A percentile compares a stretch with the other conserved stretches of the same genome.
These are phyloP conservation scores for Julus scanicus DNA, from an alignment of 2,888 invertebrate genomes.

Conservation along the genomic window DNA sequence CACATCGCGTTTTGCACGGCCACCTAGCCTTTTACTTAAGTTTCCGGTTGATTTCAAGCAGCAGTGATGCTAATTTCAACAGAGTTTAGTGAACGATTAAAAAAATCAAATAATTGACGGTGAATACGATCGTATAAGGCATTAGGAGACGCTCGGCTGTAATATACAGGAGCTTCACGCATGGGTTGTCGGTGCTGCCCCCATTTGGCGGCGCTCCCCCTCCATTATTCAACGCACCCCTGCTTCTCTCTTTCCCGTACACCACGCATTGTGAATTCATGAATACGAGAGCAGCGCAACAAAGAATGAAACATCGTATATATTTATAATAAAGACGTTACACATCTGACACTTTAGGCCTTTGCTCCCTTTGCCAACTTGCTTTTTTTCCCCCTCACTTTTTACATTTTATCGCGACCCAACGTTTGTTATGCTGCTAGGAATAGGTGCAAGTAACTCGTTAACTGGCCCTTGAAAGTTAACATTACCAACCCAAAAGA, in stretches of 20 bases:
- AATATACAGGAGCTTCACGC: neutral
- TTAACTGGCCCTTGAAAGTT: neutral
- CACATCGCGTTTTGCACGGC: too few species aligned
- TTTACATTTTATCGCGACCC: neutral
- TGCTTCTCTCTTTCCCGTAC: neutral
- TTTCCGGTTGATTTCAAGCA: neutral
- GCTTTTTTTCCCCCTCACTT: neutral
- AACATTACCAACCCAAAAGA: too few species aligned
- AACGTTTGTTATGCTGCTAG: too few species aligned
- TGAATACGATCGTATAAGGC: neutral
- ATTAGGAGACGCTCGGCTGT: neutral
- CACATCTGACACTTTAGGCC: conserved; percentile 34
- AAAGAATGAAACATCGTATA: conserved; percentile 39
- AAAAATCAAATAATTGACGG: neutral
- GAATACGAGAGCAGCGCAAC: conserved; percentile 31
- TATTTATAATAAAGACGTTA: conserved; percentile 42
- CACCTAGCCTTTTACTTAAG: too few species aligned
- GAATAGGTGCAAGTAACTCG: neutral
- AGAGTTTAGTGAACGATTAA: neutral
- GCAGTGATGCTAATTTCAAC: neutral
- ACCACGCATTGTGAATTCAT: conserved; percentile 21
- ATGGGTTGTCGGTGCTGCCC: conserved; percentile 11
- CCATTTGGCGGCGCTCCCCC: conserved; percentile 13
- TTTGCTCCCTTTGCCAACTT: conserved; percentile 12
- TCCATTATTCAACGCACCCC: conserved; percentile 27